phyloP scores from a whole-genome alignment of 2,888 invertebrate species.

The Yponomeuta malinellus region DNA sequence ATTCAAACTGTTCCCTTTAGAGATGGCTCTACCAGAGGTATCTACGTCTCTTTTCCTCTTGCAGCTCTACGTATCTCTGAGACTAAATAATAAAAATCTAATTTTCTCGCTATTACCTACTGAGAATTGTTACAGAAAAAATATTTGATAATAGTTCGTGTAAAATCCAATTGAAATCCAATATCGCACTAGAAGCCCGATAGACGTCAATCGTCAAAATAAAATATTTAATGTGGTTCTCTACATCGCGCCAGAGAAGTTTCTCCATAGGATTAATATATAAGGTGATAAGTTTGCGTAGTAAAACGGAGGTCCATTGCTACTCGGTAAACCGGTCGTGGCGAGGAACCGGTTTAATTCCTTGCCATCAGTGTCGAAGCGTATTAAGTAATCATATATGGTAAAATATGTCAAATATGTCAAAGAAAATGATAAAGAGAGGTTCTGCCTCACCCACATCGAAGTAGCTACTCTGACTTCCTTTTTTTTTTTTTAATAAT shows the following conservation, averaged over 20 bases:
- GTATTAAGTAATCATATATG: slow-evolving; percentile 60
- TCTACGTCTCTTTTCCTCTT: not conserved
- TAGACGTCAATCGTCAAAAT: slow-evolving; percentile 19
- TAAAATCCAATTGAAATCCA: not conserved
- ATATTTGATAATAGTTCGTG: not conserved
- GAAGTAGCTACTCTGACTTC: slow-evolving; percentile 68
- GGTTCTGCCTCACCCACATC: slow-evolving; percentile 65
- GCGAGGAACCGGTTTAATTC: slow-evolving; percentile 64
- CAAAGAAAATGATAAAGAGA: slow-evolving; percentile 68
- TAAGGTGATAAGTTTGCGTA: slow-evolving; percentile 8
- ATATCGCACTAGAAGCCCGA: not conserved
- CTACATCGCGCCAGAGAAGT: slow-evolving; percentile 54
- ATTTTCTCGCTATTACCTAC: not conserved
- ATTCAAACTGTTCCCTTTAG: not conserved
- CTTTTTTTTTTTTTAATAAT: slow-evolving; percentile 30
- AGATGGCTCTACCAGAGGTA: not conserved
- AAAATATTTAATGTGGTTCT: slow-evolving; percentile 26
- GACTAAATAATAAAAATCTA: not conserved
- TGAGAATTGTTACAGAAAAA: not conserved
- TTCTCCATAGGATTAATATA: slow-evolving; percentile 32
- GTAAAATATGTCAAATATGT: slow-evolving; percentile 63
- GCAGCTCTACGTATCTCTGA: not conserved
- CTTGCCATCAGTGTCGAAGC: slow-evolving; percentile 62
- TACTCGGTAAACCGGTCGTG: slow-evolving; percentile 64
- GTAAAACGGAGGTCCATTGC: slow-evolving; percentile 61